Conservation (phyloP, 35 echinoderm and acorn worm genomes). For the Acanthaster planci region DNA sequence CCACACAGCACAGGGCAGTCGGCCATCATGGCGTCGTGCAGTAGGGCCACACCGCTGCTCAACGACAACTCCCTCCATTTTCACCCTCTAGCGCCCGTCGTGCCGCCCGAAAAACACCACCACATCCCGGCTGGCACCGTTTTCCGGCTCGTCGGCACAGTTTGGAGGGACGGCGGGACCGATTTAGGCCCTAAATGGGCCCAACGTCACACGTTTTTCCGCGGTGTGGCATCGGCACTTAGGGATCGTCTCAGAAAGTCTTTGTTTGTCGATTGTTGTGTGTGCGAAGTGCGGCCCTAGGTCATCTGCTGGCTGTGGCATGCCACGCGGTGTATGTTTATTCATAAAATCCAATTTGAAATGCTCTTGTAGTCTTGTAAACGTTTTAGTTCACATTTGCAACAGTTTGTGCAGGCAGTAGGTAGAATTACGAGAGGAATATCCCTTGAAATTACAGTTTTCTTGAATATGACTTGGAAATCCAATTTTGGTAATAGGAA, state of each 20-base stretch:
- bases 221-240: neutral
- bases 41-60: neutral
- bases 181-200: neutral
- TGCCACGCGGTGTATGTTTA: no score
- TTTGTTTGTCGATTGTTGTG: slow-evolving; percentile 24
- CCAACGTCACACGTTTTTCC: slow-evolving; percentile 18
- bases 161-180: slow-evolving; percentile 19
- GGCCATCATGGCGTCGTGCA: slow-evolving; percentile 29
- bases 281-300: neutral
- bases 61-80: slow-evolving; percentile 6
- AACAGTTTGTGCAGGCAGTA: no score
- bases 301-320: neutral
- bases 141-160: neutral
- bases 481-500: no score
- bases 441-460: no score
- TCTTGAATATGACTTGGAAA: no score
- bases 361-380: no score
- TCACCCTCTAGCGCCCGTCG: neutral
- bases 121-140: slow-evolving; percentile 6
- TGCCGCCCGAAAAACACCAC: slow-evolving; percentile 23
- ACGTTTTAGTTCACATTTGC: no score
- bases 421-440: no score
- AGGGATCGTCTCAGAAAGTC: slow-evolving; percentile 17
- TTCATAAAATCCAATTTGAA: no score
- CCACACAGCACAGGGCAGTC: neutral